Evolutionary conservation across 2,888 invertebrate genomes (phyloP), one percentile per base, ranked within the genome.

Genomic region (Abrostola triplasia): DNA sequence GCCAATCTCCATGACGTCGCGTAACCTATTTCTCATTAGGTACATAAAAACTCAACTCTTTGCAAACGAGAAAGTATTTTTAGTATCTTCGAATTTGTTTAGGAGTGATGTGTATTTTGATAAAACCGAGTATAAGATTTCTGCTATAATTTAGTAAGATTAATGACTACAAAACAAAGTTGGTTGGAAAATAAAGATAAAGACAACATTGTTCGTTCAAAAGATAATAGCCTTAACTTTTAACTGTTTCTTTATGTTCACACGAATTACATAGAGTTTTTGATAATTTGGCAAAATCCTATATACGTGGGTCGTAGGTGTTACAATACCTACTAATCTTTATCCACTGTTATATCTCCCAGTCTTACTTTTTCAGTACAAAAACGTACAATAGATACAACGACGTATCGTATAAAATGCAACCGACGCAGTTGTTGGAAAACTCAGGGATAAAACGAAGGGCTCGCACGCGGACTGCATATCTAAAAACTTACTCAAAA

Each of bases 381-480:
- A 58, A 64, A 70, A 67, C 36, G 64, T 57, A 50, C 69, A 71
- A 64, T 59, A 63, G 58, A 58, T 68, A 63, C 59, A 41, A 60
- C 58, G 54, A 56, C 38, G 75, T 81, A 75, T 77, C 83, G 75
- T 83, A 88, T 85, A 89, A 90, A 90, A 92, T 90, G 91, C 90
- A 90, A 81, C 84, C 70, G 83, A 81, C 86, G 84, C 87, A 86
- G 83, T 85, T 84, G 86, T 85, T 81, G 76, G 81, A 81, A 86
- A 87, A 86, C 84, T 84, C 67, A 69, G 76, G 85, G 81, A 88
- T 87, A 83, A 76, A 86, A 77, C 76, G 84, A 78, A 84, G 85
- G 87, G 85, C 70, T 70, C 59, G 68, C 62, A 88, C 93, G 92
- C 85, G 90, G 72, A 73, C 83, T 83, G 93, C 86, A 92, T 93